phyloP scores from a whole-genome alignment of 1,140 invertebrate species.

The Drosophila melanica region DNA sequence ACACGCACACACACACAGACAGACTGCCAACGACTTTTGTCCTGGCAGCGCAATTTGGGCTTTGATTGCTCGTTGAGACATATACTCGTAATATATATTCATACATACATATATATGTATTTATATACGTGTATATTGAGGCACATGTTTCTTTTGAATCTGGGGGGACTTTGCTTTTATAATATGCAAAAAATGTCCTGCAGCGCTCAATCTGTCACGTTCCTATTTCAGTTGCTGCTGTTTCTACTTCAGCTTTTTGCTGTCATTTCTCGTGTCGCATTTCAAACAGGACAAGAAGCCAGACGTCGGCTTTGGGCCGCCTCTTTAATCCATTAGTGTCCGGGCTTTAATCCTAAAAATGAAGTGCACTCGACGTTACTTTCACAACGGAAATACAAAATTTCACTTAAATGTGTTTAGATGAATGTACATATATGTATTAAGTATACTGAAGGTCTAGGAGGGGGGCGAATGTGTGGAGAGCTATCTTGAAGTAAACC shows the following conservation, averaged over 20 bases:
- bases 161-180: conserved; percentile 10
- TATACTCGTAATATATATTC: background rate
- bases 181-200: conserved; percentile 58
- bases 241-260: conserved; percentile 44
- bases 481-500: background rate
- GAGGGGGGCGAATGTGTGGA: background rate
- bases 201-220: conserved; percentile 69
- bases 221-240: conserved; percentile 21
- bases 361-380: conserved; percentile 5
- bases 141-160: conserved; percentile 11
- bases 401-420: conserved; percentile 6
- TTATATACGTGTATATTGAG: background rate
- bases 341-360: conserved; percentile 19
- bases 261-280: conserved; percentile 54
- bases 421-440: background rate
- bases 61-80: conserved; percentile 46
- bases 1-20: background rate
- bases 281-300: conserved; percentile 29
- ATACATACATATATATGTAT: conserved; percentile 8
- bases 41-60: conserved; percentile 19
- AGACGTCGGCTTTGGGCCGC: conserved; percentile 16
- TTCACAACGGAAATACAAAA: conserved; percentile 12
- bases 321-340: conserved; percentile 32
- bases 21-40: conserved; percentile 11
- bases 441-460: background rate